Evolutionary conservation across 2,888 invertebrate species (phyloP), one percentile per base, ranked within the genome.

Genomic region (Amblyjoppa fuscipennis): DNA sequence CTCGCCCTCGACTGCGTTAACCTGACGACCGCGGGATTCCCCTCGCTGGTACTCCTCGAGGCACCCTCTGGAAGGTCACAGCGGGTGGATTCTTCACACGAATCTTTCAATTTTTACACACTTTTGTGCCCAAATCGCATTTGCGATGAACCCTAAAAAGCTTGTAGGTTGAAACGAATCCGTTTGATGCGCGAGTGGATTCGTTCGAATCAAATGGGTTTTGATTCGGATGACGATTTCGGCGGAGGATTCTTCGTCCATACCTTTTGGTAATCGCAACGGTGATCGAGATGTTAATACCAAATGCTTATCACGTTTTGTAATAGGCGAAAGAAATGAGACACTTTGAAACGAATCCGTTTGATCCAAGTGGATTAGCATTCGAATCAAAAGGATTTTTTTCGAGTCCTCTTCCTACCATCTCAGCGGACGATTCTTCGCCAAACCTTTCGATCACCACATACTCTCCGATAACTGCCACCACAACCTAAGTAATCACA

Each of bases 21-120:
- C 74, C 73, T 56, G 71, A 80, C 76, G 66, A 71, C 68, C 74
- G 45, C 79, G 74, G 75, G 69, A 70, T 78, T 56, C 71, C 80
- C 85, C 66, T 85, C 74, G 49, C 59, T 79, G 66, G 82, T 38
- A 16, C 38, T 61, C 53, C 77, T 25, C 45, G 56, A 34, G 31
- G 56, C 83, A 86, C 80, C 83, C 77, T 81, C 83, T 45, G 45
- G 13, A 13, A 45, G 13, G 45, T 45, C 11, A 3, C 45, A 45
- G 45, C 45, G 45, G 45, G 45, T 13, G 45, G 13, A 45, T 45
- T 45, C 45, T 45, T 45, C 13, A 0, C 45, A 0, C 2, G 45
- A 45, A 45, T 45, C 45, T 13, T 45, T 13, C 45, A 45, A 45
- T 45, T 45, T 45, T 45, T 13, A 13, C 13, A 45, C 13, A 45